Evolutionary conservation across 2,113 vertebrate genomes (phyloP).

Genomic region (Catharus bicknelli): DNA sequence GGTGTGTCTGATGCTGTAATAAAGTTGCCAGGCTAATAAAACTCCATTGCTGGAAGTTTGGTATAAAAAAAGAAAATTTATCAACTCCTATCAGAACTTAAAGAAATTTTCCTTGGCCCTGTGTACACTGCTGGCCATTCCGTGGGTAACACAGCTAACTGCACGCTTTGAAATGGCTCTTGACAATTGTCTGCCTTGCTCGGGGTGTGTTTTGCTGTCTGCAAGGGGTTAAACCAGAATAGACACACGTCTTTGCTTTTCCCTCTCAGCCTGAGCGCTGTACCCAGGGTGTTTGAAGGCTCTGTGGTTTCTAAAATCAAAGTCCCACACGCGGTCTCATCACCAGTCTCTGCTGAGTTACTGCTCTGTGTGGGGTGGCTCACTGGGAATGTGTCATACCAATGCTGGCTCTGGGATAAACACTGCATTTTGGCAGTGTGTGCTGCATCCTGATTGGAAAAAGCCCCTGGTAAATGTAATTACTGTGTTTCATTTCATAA

Average conservation of each 20-base stretch:
- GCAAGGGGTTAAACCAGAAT: not conserved
- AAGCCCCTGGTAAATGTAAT: not conserved
- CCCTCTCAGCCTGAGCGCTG: not conserved
- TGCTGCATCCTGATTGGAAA: slow-evolving; percentile 27
- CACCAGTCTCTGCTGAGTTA: not conserved
- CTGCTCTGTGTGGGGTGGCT: not conserved
- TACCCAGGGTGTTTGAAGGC: not conserved
- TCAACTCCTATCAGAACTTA: not conserved
- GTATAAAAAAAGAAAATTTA: not conserved
- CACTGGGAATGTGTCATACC: not conserved
- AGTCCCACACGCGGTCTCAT: rapidly evolving
- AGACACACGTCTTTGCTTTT: not conserved
- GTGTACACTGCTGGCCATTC: not conserved
- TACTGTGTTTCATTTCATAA: slow-evolving; percentile 5
- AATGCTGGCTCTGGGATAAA: not conserved
- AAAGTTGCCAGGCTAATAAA: not conserved
- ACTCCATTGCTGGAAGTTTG: not conserved
- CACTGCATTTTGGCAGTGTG: not conserved
- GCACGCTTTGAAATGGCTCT: not conserved
- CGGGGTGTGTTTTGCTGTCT: not conserved
- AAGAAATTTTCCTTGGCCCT: not conserved
- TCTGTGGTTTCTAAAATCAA: not conserved
- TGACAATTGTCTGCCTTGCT: not conserved
- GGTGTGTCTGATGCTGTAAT: not conserved
- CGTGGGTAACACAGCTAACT: not conserved